Evolutionary conservation across 2,797 vertebrate species (phyloP), one percentile per base, ranked within the genome.

Genomic region (Microctenopoma steveboyesi): DNA sequence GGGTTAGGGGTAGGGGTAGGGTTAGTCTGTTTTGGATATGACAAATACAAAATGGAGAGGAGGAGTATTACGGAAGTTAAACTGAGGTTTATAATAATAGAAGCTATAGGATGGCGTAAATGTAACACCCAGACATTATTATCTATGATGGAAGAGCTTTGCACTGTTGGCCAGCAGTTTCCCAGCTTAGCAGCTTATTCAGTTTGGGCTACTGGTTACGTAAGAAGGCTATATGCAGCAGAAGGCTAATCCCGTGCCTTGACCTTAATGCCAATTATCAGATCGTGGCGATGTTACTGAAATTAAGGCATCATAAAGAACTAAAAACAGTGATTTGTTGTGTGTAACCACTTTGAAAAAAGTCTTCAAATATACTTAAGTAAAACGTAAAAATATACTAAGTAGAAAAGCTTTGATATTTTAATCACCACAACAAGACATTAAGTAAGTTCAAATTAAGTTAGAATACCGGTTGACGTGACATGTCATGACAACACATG

Each of bases 181-280:
- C 52, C 56, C 75, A 76, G 88, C 74, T 92, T 91, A 93, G 87
- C 80, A 79, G 92, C 88, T 94, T 93, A 93, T 77, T 86, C 80
- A 53, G 72, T 85, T 84, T 81, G 65, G 63, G 68, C 64, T 77
- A 39, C 39, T 54, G 37, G 61, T 94, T 94, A 92, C 65, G 76
- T 91, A 94, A 94, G 76, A 71, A 16, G 54, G 82, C 89, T 92
- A 92, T 92, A 93, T 92, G 86, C 89, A 92, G 92, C 83, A 86
- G 70, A 69, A 88, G 55, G 90, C 73, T 88, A 92, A 92, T 93
- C 91, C 89, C 82, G 58, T 59, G 70, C 79, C 78, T 78, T 81
- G 73, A 84, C 90, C 86, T 83, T 93, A 93, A 94, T 92, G 87
- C 91, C 86, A 92, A 87, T 95, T 93, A 94, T 86, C 89, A 92